Base-by-base conservation (phyloP, 2,888 invertebrate genomes). In the Julus scanicus region DNA sequence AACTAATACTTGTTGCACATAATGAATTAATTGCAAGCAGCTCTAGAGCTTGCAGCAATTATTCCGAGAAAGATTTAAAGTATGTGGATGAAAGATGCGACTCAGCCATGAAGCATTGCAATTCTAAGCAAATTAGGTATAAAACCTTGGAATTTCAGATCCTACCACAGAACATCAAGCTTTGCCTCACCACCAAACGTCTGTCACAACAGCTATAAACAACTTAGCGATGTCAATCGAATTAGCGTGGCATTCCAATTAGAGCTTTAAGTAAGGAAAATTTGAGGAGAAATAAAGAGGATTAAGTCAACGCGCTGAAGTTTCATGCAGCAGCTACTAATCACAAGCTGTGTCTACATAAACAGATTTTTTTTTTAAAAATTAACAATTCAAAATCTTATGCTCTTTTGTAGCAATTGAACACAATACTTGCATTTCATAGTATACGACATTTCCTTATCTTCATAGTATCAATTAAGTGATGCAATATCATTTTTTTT, bases 211-310 rank as follows among this genome's bases (percentile, higher is more conserved):
- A n/a, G 29, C 71, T 71, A 71, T 71, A 71, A 71, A 71, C 71
- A 71, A 71, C 71, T 71, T 71, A 71, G 71, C 71, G 9, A 20
- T 71, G 71, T 71, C 71, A 71, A 71, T 71, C 71, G 71, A 71
- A 71, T 71, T 71, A 71, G 71, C 71, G 1, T 20, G 29, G 5
- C 20, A 71, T 71, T 71, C 71, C 71, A 20, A 71, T 71, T 71
- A 71, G 29, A 71, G 71, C 71, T 71, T 71, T 6, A 29, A 29
- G 71, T 71, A 20, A 71, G 20, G 71, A 71, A 71, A 29, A 29
- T 71, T 71, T 71, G 29, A 71, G 9, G 6, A 71, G 71, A 29
- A 71, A 29, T 63, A 29, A 71, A 71, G 71, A 71, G 71, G 71
- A 71, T 71, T 71, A 71, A 20, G 71, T 20, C 71, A 71, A 71